A percentile compares a stretch with the other conserved stretches of the same genome.
These are phyloP conservation scores for Papilio machaon DNA, from an alignment of 1,140 invertebrate genomes.

Conservation along the genomic window DNA sequence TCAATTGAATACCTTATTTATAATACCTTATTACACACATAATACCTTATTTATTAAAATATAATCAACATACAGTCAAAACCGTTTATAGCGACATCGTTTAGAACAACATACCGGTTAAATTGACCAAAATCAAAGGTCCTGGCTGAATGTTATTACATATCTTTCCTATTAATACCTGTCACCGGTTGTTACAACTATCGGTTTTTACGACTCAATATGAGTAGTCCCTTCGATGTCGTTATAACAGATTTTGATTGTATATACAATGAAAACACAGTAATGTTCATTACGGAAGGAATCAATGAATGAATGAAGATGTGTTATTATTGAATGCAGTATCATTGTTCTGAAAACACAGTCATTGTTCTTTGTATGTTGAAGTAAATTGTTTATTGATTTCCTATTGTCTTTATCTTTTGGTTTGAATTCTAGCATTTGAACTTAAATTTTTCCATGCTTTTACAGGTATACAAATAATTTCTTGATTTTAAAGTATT, in stretches of 20 bases:
- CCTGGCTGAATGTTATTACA: no score
- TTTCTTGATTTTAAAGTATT: no score
- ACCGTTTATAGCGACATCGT: no score
- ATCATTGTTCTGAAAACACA: neutral
- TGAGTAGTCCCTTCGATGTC: no score
- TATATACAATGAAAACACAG: neutral
- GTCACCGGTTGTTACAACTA: no score
- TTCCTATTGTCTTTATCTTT: constrained; percentile 1
- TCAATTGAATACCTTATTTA: neutral
- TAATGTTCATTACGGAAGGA: neutral
- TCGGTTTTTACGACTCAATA: no score
- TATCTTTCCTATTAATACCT: no score
- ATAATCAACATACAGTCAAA: no score
- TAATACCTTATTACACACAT: neutral
- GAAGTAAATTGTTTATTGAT: constrained; percentile 6
- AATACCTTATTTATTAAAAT: neutral
- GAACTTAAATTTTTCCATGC: neutral
- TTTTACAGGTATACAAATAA: no score
- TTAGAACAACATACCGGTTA: no score
- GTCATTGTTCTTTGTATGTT: neutral
- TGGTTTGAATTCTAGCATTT: neutral
- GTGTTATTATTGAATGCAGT: neutral
- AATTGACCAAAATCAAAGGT: no score
- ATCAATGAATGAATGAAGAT: constrained; percentile 11
- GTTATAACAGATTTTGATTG: no score